These are phyloP conservation scores for Heliocidaris tuberculata DNA, from an alignment of 35 echinoderm and acorn worm genomes.

Conservation along the genomic window DNA sequence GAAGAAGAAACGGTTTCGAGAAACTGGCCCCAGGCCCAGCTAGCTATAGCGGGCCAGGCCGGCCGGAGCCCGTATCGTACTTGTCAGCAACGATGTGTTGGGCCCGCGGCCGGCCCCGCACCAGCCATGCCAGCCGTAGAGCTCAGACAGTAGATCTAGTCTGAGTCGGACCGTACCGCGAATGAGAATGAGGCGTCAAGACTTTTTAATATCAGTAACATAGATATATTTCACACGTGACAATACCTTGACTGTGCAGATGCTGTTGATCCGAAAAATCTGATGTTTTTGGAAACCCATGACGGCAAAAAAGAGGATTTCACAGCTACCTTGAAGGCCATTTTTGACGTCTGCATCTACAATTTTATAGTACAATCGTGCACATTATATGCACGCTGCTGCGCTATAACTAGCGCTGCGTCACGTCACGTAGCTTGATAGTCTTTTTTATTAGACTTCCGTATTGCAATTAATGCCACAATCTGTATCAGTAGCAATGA, in stretches of 20 bases:
- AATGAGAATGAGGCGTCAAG: neutral
- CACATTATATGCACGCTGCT: no score
- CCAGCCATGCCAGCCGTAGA: no score
- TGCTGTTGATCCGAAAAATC: slow-evolving; percentile 30
- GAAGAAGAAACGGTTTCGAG: no score
- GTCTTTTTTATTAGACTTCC: neutral
- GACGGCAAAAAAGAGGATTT: slow-evolving; percentile 30
- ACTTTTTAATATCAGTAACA: neutral
- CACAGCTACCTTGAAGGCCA: slow-evolving; percentile 37
- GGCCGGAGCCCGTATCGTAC: no score
- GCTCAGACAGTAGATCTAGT: no score
- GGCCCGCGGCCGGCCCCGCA: neutral
- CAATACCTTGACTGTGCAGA: slow-evolving; percentile 34
- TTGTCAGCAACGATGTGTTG: neutral
- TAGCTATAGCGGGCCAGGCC: no score
- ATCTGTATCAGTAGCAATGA: neutral
- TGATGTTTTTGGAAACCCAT: neutral
- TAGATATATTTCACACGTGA: neutral
- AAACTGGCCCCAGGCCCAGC: no score
- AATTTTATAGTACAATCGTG: no score
- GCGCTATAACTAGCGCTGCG: no score
- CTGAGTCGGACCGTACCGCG: neutral
- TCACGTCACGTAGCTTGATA: neutral
- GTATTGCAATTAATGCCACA: neutral
- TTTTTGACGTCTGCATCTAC: slow-evolving; percentile 17